phyloP scores from a whole-genome alignment of 2,113 vertebrate genomes.

The Sylvilagus bachmani region DNA sequence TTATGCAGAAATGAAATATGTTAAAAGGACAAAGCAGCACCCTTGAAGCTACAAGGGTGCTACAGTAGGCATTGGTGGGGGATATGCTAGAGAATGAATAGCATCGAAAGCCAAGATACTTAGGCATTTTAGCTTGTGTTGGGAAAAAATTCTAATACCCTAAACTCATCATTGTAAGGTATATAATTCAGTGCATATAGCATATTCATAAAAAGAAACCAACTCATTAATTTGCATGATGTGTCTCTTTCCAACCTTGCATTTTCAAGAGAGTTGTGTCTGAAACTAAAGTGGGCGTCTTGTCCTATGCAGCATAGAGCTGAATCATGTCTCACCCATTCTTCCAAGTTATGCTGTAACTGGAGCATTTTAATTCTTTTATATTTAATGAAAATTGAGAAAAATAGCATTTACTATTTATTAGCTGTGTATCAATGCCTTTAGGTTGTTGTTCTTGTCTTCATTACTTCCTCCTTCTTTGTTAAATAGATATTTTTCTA shows the following conservation, averaged over 20 bases:
- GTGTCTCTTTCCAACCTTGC: neutral
- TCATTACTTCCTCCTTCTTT: neutral
- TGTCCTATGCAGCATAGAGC: neutral
- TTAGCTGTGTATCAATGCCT: neutral
- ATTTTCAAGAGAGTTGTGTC: neutral
- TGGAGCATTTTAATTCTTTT: neutral
- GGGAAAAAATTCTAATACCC: neutral
- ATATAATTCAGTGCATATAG: neutral
- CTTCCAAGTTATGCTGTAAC: neutral
- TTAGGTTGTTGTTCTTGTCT: neutral
- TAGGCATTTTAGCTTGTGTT: neutral
- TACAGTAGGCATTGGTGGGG: neutral
- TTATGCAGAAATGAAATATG: neutral
- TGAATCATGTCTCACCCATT: neutral
- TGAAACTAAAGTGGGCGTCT: neutral
- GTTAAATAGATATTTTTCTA: neutral
- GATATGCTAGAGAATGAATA: neutral
- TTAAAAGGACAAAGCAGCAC: neutral
- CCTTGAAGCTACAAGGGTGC: neutral
- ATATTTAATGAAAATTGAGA: neutral
- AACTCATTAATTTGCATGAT: neutral
- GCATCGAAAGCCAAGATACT: neutral
- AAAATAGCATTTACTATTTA: neutral
- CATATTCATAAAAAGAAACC: too few species aligned
- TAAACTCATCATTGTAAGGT: neutral